Base-by-base conservation (phyloP, 2,113 vertebrate genomes). In the Recurvirostra avosetta region DNA sequence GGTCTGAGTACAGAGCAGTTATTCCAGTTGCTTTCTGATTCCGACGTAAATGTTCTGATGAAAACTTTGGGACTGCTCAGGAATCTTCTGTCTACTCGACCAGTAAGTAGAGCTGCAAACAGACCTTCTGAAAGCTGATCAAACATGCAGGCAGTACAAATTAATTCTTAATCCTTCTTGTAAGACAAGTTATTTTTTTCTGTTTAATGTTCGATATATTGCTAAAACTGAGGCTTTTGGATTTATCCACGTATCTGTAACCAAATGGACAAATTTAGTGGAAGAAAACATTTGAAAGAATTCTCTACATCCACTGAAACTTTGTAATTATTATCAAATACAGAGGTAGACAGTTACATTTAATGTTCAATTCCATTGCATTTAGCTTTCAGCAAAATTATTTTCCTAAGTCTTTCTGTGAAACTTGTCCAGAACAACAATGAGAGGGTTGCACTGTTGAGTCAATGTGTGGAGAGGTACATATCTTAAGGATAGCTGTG, bases 1-100 rank as follows among this genome's bases (percentile, higher is more conserved):
- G 99, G 99, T 94, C 97, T 99, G 97, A 99, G 99, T 63, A 99
- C 99, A n/a, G 99, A 99, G 91, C 99, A 99, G 95, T 97, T 99
- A 70, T 99, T 99, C 95, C 98, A 99, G 88, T 98, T 99, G 74
- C 98, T 99, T 41, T 99, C 99, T 22, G 99, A 99, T 98, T 99
- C 99, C 0, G 99, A 99, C 97, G 97, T 99, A 89, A 99, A 99
- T 62, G 99, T 99, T 59, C 97, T 99, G 85, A 99, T 99, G 99
- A 99, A 99, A 98, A 99, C 99, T 12, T 98, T 99, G 76, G 99
- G 99, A 38, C 98, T 99, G 97, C 98, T 99, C 94, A 98, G 99
- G 83, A 99, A 99, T 80, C 99, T 99, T 84, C 98, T 99, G 13
- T 99, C 99, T 53, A 99, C 99, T 70, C 99, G 99, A 38, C 99